phyloP scores from a whole-genome alignment of 2,888 invertebrate genomes.

The Allophyes oxyacanthae region DNA sequence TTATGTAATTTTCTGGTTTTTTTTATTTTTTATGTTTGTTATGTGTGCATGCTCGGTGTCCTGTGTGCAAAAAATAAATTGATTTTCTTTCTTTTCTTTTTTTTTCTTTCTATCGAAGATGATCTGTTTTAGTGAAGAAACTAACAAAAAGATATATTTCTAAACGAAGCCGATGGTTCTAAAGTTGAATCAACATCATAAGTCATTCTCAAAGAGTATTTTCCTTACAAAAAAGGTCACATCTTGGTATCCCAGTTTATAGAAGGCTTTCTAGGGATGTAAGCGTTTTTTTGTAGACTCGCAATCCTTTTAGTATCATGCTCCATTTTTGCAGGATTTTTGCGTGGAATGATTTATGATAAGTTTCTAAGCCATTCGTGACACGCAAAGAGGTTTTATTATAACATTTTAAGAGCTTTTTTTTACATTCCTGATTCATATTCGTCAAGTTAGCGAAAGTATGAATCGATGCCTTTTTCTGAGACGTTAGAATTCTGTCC shows the following conservation, averaged over 20 bases:
- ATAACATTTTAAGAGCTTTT: slow-evolving; percentile 20
- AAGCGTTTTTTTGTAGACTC: slow-evolving; percentile 20
- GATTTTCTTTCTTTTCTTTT: too few relatives aligned
- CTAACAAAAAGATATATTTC: slow-evolving; percentile 7
- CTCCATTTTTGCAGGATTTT: slow-evolving; percentile 30
- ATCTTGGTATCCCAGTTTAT: slow-evolving; percentile 13
- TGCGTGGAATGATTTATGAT: slow-evolving; percentile 47
- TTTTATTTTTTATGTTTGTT: too few relatives aligned
- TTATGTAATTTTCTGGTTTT: too few relatives aligned
- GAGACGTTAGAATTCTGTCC: too few relatives aligned
- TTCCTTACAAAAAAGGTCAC: slow-evolving; percentile 22
- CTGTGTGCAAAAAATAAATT: too few relatives aligned
- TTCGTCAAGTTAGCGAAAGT: too few relatives aligned
- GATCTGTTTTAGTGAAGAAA: too few relatives aligned
- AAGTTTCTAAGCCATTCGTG: slow-evolving; percentile 32
- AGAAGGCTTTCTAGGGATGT: slow-evolving; percentile 20
- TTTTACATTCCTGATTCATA: neutral
- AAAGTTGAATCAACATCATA: slow-evolving; percentile 5
- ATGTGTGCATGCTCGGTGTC: too few relatives aligned
- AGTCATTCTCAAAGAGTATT: slow-evolving; percentile 9
- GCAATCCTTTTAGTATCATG: slow-evolving; percentile 36
- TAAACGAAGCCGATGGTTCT: neutral
- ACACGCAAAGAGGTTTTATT: slow-evolving; percentile 36
- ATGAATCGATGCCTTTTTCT: too few relatives aligned
- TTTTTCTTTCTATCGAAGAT: too few relatives aligned